Conservation (phyloP, 2,113 vertebrate genomes). For the Isurus oxyrinchus region DNA sequence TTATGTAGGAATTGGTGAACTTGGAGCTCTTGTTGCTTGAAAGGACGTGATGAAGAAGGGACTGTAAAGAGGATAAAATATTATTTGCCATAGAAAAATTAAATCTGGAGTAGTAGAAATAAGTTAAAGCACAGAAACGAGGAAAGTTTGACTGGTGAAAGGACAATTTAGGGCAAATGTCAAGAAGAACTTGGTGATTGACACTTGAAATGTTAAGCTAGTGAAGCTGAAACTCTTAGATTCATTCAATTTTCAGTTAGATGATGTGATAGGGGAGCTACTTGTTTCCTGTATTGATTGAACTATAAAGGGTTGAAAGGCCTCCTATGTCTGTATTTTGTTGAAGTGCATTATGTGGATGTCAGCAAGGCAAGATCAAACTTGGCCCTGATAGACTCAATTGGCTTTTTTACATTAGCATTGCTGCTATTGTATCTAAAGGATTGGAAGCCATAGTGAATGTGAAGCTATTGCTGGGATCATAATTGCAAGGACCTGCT, state of each 20-base stretch:
- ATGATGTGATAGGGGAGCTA: neutral
- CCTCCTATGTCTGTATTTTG: neutral
- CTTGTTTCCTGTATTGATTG: constrained; percentile 15
- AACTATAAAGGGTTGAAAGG: constrained; percentile 2
- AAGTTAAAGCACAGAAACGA: neutral
- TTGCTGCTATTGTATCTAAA: neutral
- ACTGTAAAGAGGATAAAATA: neutral
- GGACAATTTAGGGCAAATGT: neutral
- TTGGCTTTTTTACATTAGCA: neutral
- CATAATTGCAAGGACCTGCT: neutral
- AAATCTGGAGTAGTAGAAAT: neutral
- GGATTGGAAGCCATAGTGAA: neutral
- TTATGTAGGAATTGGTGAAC: neutral
- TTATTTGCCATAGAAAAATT: neutral
- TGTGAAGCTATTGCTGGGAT: neutral
- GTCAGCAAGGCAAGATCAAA: neutral
- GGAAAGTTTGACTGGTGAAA: neutral
- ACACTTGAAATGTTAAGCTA: neutral
- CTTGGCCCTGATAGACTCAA: neutral
- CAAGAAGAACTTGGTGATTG: neutral
- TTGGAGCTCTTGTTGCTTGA: neutral
- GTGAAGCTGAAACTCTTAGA: neutral
- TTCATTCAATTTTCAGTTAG: neutral
- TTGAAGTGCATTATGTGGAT: neutral
- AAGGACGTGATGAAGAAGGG: neutral